Evolutionary conservation across 2,888 invertebrate species (phyloP).

Genomic region (Dorcus parallelipipedus): DNA sequence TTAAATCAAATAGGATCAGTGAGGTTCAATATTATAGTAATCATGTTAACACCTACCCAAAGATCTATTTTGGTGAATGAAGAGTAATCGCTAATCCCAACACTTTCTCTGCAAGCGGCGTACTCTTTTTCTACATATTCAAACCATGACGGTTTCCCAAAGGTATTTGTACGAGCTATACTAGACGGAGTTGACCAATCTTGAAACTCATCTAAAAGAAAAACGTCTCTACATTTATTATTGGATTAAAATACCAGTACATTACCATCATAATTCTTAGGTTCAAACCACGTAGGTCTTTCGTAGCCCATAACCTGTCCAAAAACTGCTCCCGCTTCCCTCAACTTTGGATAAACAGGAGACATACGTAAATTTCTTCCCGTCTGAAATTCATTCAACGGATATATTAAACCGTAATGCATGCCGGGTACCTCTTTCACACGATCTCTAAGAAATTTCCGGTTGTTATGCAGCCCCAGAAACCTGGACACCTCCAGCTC

Average conservation of each 20-base stretch:
- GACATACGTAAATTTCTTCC: constrained; percentile 90
- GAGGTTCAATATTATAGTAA: neutral
- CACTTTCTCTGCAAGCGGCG: constrained; percentile 86
- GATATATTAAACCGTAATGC: constrained; percentile 80
- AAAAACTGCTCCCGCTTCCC: constrained; percentile 90
- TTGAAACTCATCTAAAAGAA: constrained; percentile 30
- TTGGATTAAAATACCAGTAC: neutral
- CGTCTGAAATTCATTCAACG: constrained; percentile 81
- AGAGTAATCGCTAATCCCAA: constrained; percentile 94
- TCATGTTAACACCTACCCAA: constrained; percentile 59
- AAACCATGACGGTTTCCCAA: constrained; percentile 93
- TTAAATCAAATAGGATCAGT: constrained; percentile 27
- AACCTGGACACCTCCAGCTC: constrained; percentile 87
- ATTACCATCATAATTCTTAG: constrained; percentile 49
- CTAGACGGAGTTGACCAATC: constrained; percentile 58
- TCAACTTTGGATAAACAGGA: constrained; percentile 88
- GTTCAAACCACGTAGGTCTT: constrained; percentile 87
- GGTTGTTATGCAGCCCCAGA: constrained; percentile 90
- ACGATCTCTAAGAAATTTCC: constrained; percentile 85
- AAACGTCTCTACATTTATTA: neutral
- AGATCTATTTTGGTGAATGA: constrained; percentile 96
- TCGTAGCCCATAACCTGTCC: constrained; percentile 98
- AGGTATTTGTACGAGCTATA: constrained; percentile 77
- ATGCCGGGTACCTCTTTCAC: constrained; percentile 90
- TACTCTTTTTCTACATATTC: constrained; percentile 85